Evolutionary conservation across 2,797 vertebrate species (phyloP), one percentile per base, ranked within the genome.

Genomic region (Chiroxiphia lanceolata): DNA sequence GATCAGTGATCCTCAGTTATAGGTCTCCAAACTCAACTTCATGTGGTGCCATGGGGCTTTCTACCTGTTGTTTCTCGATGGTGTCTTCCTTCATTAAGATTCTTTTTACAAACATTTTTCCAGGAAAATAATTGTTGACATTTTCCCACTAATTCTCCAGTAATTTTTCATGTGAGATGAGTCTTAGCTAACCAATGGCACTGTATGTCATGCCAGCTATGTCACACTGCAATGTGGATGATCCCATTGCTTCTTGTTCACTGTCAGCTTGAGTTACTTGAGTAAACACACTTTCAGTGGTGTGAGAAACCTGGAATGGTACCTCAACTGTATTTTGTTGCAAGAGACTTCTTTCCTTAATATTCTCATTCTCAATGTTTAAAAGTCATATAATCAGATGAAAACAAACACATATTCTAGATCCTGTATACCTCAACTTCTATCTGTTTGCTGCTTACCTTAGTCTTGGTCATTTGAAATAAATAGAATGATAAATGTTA

Each of bases 191-290:
- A 7, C 9, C 5, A 23, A 0, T 14, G 40, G 27, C 23, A 5
- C 15, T 23, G 5, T n/a, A 1, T 36, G 56, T 9, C 7, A 1
- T 31, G 33, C 33, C 48, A 22, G 9, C 29, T 33, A 0, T 9
- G 33, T 33, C 70, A 44, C 13, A 5, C 11, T 47, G 42, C 26
- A n/a, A 21, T 15, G 45, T 11, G 47, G 20, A 13, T 27, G 34
- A 71, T 31, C 12, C 0, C 0, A 18, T 51, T 50, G 15, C 8
- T 27, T 61, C 22, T 38, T 59, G 12, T 4, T 53, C 7, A 2
- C 42, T 38, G 13, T 8, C 51, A 48, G 6, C 48, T 48, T 33
- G 33, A 65, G 33, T 23, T 38, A 34, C 38, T 20, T 8, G 22
- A n/a, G 10, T 45, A 76, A 80, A 47, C 29, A 13, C 17, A 11